Conservation (phyloP, 2,113 vertebrate genomes). For the Plecotus auritus region DNA sequence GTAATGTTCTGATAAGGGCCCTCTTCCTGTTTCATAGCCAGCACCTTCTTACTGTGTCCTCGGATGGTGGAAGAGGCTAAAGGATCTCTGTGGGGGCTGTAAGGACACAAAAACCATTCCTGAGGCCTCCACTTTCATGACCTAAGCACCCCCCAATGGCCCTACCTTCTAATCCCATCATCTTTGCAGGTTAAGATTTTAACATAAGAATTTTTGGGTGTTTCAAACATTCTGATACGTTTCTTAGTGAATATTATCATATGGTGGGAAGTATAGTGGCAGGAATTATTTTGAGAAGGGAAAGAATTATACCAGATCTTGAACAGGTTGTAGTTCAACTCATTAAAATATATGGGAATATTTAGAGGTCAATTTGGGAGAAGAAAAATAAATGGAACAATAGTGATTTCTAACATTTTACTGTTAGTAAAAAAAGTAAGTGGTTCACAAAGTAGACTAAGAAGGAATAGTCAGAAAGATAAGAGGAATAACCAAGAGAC, state of each 20-base stretch:
- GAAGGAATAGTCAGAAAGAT: neutral
- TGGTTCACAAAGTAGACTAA: neutral
- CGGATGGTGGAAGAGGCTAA: fast-evolving
- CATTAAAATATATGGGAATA: neutral
- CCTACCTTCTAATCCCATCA: neutral
- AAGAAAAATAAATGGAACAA: neutral
- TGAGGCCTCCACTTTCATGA: neutral
- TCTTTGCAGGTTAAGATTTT: neutral
- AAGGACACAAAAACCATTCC: neutral
- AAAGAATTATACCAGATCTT: neutral
- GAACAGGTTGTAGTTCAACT: neutral
- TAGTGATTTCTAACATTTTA: neutral
- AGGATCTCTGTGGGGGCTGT: neutral
- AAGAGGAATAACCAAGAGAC: neutral
- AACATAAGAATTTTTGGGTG: neutral
- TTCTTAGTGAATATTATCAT: neutral
- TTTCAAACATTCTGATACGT: neutral
- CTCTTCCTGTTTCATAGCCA: neutral
- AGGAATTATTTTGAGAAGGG: neutral
- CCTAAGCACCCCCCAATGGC: neutral
- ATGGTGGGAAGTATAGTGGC: neutral
- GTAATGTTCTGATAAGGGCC: neutral
- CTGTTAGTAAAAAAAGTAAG: neutral
- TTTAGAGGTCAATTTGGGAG: neutral
- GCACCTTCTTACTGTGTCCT: neutral